These are phyloP conservation scores for Drosophila asahinai DNA, from an alignment of 1,140 invertebrate species.

Conservation along the genomic window DNA sequence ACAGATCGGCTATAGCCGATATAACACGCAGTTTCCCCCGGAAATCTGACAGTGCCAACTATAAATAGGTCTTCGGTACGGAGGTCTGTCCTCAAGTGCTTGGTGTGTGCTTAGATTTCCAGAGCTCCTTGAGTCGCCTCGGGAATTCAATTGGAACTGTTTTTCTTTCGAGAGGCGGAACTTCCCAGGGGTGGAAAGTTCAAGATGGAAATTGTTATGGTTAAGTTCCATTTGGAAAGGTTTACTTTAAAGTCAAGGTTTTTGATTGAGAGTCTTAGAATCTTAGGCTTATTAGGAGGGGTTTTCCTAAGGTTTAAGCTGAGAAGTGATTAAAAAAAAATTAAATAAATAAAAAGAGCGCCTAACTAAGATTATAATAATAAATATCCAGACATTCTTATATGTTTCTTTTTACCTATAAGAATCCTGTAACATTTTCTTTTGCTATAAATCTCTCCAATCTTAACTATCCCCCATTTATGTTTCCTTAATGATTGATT, in stretches of 20 bases:
- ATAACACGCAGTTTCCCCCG: conserved; percentile 56
- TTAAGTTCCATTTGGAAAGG: background rate
- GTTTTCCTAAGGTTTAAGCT: background rate
- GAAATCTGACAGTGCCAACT: conserved; percentile 29
- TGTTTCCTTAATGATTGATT: background rate
- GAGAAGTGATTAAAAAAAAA: too few species aligned
- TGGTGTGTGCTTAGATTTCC: conserved; percentile 14
- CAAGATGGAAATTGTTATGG: background rate
- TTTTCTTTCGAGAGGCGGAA: conserved; percentile 20
- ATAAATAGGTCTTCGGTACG: conserved; percentile 22
- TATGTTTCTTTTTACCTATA: background rate
- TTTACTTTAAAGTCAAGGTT: background rate
- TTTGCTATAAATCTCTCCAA: background rate
- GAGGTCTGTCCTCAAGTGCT: background rate
- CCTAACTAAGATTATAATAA: too few species aligned
- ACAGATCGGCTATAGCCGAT: conserved; percentile 27
- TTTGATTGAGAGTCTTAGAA: background rate
- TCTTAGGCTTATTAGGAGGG: too few species aligned
- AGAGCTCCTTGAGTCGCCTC: conserved; percentile 29
- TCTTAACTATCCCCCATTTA: background rate
- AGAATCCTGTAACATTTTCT: too few species aligned
- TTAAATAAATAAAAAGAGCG: too few species aligned
- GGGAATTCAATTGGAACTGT: conserved; percentile 18
- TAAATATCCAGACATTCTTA: background rate
- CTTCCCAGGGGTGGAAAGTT: conserved; percentile 23